Conservation (phyloP, 2,888 invertebrate genomes). For the Pteria penguin region DNA sequence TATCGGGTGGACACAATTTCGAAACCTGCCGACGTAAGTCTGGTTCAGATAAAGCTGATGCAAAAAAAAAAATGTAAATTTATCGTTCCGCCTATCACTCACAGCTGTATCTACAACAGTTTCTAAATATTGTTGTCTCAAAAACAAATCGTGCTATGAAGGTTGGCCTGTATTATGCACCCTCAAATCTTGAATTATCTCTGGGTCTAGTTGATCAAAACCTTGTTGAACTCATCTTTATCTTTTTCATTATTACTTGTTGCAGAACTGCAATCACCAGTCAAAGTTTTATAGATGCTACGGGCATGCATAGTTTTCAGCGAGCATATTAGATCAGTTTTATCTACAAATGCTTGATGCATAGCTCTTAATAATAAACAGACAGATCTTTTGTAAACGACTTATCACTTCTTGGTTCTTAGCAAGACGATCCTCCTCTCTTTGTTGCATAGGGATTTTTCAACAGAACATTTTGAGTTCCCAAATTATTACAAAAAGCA, state of each 20-base stretch:
- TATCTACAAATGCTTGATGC: constrained; percentile 9
- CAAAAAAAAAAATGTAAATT: constrained; percentile 35
- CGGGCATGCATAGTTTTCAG: constrained; percentile 8
- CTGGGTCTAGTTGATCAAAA: constrained; percentile 44
- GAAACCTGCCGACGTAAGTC: constrained; percentile 35
- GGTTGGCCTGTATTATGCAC: constrained; percentile 35
- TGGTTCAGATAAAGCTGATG: constrained; percentile 38
- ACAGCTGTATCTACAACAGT: too few relatives aligned
- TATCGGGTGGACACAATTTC: constrained; percentile 2
- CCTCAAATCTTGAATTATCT: constrained; percentile 39
- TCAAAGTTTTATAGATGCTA: too few relatives aligned
- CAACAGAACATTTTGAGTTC: constrained; percentile 15
- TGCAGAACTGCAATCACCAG: constrained; percentile 17
- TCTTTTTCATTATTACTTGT: neutral
- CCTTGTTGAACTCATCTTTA: constrained; percentile 29
- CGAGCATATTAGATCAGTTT: neutral
- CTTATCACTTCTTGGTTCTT: constrained; percentile 9
- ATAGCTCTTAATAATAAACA: constrained; percentile 10
- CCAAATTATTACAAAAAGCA: constrained; percentile 17
- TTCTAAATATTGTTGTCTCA: too few relatives aligned
- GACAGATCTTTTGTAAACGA: neutral
- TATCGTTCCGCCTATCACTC: constrained; percentile 46
- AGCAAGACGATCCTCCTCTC: neutral
- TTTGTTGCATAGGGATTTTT: neutral
- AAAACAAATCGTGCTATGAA: constrained; percentile 34